These are phyloP conservation scores for Coendou prehensilis DNA, from an alignment of 2,797 vertebrate genomes.

Conservation along the genomic window DNA sequence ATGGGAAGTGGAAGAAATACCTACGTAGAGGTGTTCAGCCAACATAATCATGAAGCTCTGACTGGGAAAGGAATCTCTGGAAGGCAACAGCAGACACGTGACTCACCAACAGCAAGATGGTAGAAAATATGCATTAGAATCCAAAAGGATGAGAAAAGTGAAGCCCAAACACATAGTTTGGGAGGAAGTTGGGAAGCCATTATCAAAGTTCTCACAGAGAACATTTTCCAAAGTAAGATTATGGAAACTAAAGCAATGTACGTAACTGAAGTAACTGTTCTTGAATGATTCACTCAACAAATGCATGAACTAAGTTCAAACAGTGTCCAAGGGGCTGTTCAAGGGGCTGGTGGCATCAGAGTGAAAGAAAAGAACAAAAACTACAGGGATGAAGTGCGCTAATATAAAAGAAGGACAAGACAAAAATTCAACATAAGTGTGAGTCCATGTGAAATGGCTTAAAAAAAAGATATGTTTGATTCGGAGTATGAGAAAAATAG, in stretches of 20 bases:
- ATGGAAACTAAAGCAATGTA: background rate
- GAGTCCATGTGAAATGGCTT: background rate
- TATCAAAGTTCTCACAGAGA: background rate
- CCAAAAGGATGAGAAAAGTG: background rate
- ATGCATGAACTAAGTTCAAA: background rate
- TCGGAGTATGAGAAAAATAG: background rate
- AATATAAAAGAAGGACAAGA: background rate
- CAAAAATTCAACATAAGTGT: background rate
- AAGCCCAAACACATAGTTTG: background rate
- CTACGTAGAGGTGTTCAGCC: background rate
- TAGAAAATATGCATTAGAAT: background rate
- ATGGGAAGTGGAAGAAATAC: background rate
- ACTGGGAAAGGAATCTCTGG: background rate
- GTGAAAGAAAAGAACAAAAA: background rate
- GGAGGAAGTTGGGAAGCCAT: background rate
- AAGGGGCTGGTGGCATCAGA: too few relatives aligned
- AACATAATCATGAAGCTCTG: background rate
- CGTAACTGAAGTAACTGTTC: background rate
- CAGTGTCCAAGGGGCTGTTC: background rate
- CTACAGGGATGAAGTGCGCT: background rate
- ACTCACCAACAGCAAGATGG: background rate
- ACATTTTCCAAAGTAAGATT: slow-evolving; percentile 3
- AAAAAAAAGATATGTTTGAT: background rate
- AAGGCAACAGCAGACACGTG: background rate
- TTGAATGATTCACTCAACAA: background rate